Evolutionary conservation across 2,888 invertebrate species (phyloP).

Genomic region (Lepidochitona cinerea): DNA sequence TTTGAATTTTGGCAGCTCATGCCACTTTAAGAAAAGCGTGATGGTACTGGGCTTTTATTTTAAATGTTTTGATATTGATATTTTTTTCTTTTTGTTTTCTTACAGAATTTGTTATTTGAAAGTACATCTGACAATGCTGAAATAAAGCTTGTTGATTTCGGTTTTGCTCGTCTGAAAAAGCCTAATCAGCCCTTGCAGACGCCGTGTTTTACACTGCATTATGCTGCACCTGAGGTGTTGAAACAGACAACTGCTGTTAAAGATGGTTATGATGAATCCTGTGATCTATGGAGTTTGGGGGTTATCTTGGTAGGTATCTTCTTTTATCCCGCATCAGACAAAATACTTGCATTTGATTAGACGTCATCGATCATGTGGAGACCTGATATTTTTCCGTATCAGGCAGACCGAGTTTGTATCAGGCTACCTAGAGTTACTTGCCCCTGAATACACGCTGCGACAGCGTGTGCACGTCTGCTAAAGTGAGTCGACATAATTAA

Average conservation of each 20-base stretch:
- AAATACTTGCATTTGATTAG: too few species aligned
- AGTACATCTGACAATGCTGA: constrained; percentile 75
- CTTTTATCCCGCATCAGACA: too few species aligned
- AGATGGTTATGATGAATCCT: constrained; percentile 85
- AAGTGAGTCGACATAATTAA: too few species aligned
- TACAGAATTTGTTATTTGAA: constrained; percentile 80
- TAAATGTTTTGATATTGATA: neutral
- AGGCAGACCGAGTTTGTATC: too few species aligned
- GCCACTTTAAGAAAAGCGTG: too few species aligned
- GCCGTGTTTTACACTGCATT: constrained; percentile 94
- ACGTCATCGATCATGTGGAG: too few species aligned
- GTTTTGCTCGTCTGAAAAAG: constrained; percentile 87
- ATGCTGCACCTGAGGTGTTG: constrained; percentile 96
- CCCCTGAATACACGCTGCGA: too few species aligned
- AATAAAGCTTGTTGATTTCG: constrained; percentile 96
- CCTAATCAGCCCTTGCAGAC: constrained; percentile 74
- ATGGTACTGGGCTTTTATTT: too few species aligned
- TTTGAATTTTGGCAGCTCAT: too few species aligned
- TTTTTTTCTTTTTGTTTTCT: constrained; percentile 30
- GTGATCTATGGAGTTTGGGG: constrained; percentile 97
- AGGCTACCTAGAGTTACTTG: too few species aligned
- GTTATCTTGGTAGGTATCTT: constrained; percentile 85
- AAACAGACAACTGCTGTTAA: constrained; percentile 73
- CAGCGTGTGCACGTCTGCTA: too few species aligned
- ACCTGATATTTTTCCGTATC: too few species aligned